phyloP scores from a whole-genome alignment of 2,888 invertebrate genomes.

The Cylloceria caligata region DNA sequence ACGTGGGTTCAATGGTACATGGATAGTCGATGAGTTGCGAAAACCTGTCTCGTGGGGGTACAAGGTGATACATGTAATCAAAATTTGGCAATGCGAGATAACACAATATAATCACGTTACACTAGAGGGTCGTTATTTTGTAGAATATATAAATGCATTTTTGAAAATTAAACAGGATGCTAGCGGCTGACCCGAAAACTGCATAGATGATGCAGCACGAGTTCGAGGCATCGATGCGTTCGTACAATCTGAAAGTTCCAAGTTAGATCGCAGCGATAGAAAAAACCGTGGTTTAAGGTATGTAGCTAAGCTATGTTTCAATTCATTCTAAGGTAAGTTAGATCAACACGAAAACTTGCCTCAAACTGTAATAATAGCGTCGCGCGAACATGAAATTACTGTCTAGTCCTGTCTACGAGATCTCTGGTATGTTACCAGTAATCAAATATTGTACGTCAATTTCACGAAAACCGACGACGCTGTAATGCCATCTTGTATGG shows the following conservation, averaged over 20 bases:
- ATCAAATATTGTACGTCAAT: slow-evolving; percentile 69
- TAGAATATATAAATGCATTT: not conserved
- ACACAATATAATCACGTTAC: not conserved
- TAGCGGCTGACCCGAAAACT: slow-evolving; percentile 69
- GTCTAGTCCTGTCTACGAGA: slow-evolving; percentile 63
- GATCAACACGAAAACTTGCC: slow-evolving; percentile 70
- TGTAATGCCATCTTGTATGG: slow-evolving; percentile 46
- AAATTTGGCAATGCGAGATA: slow-evolving; percentile 77
- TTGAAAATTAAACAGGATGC: slow-evolving; percentile 67
- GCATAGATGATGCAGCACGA: slow-evolving; percentile 27
- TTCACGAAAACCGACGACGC: slow-evolving; percentile 69
- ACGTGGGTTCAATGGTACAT: slow-evolving; percentile 73
- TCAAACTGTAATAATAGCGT: slow-evolving; percentile 66
- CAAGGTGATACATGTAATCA: slow-evolving; percentile 69
- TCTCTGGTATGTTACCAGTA: slow-evolving; percentile 65
- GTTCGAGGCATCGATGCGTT: not conserved
- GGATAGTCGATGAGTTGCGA: slow-evolving; percentile 76
- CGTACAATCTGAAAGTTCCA: not conserved
- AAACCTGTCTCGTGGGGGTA: slow-evolving; percentile 75
- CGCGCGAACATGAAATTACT: slow-evolving; percentile 61
- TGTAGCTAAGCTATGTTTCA: slow-evolving; percentile 73
- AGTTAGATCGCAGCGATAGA: not conserved
- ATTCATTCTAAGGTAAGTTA: slow-evolving; percentile 76
- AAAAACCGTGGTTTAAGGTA: slow-evolving; percentile 71
- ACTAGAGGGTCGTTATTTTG: not conserved